These are phyloP conservation scores for Plebejus melissa DNA, from an alignment of 2,888 invertebrate genomes.

Conservation along the genomic window DNA sequence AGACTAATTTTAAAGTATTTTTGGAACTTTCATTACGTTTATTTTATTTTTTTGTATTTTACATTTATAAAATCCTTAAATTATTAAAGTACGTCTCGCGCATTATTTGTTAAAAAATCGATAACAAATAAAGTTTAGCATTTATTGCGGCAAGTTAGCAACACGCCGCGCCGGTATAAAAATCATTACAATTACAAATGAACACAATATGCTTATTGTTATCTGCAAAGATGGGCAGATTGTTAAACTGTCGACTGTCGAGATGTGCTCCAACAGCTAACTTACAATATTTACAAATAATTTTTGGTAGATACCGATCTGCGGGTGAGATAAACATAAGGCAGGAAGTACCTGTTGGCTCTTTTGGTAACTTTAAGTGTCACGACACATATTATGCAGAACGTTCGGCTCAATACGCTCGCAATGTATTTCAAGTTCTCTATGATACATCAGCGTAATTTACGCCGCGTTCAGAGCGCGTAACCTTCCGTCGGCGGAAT, in stretches of 20 bases:
- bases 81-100: background rate
- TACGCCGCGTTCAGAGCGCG: too few relatives aligned
- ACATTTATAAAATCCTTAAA: slow-evolving; percentile 6
- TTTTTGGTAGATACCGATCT: too few relatives aligned
- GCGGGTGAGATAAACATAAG: background rate
- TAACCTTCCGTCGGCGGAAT: too few relatives aligned
- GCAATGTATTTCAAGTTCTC: too few relatives aligned
- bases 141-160: background rate
- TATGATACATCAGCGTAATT: too few relatives aligned
- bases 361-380: background rate
- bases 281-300: background rate
- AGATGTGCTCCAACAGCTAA: background rate
- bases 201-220: slow-evolving; percentile 7
- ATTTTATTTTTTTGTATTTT: slow-evolving; percentile 26
- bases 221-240: background rate
- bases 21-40: slow-evolving; percentile 23
- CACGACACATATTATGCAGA: too few relatives aligned
- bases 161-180: background rate
- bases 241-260: slow-evolving; percentile 9
- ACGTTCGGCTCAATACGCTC: too few relatives aligned
- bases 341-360: background rate
- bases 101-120: background rate
- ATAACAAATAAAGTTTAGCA: background rate
- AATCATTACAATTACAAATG: slow-evolving; percentile 23
- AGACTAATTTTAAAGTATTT: slow-evolving; percentile 10